Evolutionary conservation across 2,797 vertebrate species (phyloP).

Genomic region (Alectoris magna): DNA sequence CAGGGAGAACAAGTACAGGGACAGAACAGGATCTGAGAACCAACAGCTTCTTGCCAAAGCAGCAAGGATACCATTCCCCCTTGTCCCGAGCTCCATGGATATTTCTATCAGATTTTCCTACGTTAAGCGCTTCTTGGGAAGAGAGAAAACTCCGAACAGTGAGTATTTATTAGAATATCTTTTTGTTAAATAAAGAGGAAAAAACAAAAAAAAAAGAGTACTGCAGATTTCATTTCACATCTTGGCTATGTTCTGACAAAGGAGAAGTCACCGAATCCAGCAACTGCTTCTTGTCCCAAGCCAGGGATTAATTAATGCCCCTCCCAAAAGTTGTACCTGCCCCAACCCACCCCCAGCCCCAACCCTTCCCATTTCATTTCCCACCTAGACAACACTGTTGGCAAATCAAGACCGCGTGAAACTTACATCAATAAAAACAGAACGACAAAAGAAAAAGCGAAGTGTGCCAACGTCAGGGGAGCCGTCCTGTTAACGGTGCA

Average conservation of each 20-base stretch:
- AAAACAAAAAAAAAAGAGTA: constrained; percentile 36
- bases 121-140: constrained; percentile 36
- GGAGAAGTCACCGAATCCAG: constrained; percentile 68
- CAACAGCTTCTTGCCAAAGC: constrained; percentile 59
- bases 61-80: constrained; percentile 46
- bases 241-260: constrained; percentile 78
- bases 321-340: constrained; percentile 62
- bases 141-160: constrained; percentile 71
- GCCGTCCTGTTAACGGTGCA: background rate
- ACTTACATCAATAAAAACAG: constrained; percentile 67
- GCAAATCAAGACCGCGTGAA: constrained; percentile 76
- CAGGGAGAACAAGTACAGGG: constrained; percentile 57
- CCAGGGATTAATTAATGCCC: constrained; percentile 76
- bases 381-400: constrained; percentile 73
- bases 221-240: constrained; percentile 80
- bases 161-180: constrained; percentile 71
- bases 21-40: constrained; percentile 49
- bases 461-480: background rate
- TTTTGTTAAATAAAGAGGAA: constrained; percentile 71
- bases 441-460: background rate
- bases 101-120: constrained; percentile 15
- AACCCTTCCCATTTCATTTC: constrained; percentile 57
- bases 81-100: constrained; percentile 36
- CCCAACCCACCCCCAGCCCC: constrained; percentile 2
- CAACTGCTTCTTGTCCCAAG: constrained; percentile 68